phyloP scores from a whole-genome alignment of 2,797 vertebrate genomes.

The Micrastur ruficollis region DNA sequence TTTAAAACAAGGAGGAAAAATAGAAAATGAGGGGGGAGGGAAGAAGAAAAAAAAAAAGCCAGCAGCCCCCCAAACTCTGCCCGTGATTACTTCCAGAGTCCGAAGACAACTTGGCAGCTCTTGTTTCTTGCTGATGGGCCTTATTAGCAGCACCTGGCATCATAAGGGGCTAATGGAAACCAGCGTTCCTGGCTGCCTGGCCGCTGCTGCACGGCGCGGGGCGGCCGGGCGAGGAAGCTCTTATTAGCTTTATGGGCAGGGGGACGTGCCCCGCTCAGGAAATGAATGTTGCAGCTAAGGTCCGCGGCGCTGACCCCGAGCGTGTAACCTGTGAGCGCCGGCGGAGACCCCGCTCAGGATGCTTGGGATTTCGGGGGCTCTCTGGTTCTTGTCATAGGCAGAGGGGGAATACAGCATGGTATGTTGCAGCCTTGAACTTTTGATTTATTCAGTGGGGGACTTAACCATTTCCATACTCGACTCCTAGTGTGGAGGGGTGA shows the following conservation, averaged over 20 bases:
- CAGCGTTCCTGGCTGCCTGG: conserved; percentile 73
- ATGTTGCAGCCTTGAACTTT: conserved; percentile 75
- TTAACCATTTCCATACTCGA: conserved; percentile 74
- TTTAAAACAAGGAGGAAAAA: background rate
- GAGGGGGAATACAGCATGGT: conserved; percentile 64
- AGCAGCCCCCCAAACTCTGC: conserved; percentile 5
- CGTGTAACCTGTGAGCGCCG: conserved; percentile 79
- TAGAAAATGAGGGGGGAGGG: background rate
- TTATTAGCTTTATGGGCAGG: conserved; percentile 91
- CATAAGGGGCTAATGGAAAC: conserved; percentile 83
- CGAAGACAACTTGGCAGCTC: conserved; percentile 72
- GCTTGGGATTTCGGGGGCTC: conserved; percentile 75
- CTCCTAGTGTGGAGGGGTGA: background rate
- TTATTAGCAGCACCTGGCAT: conserved; percentile 91
- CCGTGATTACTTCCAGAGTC: conserved; percentile 86
- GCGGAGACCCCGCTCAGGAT: conserved; percentile 74
- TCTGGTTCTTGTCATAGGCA: conserved; percentile 84
- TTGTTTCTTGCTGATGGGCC: conserved; percentile 78
- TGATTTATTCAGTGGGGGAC: conserved; percentile 72
- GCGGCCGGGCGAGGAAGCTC: conserved; percentile 79
- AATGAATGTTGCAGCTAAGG: conserved; percentile 85
- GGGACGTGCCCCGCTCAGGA: conserved; percentile 87
- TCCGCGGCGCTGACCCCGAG: conserved; percentile 79
- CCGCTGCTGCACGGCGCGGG: conserved; percentile 62
- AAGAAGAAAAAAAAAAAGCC: background rate